Conservation (phyloP, 2,888 invertebrate species). For the Netelia fuscicornis region DNA sequence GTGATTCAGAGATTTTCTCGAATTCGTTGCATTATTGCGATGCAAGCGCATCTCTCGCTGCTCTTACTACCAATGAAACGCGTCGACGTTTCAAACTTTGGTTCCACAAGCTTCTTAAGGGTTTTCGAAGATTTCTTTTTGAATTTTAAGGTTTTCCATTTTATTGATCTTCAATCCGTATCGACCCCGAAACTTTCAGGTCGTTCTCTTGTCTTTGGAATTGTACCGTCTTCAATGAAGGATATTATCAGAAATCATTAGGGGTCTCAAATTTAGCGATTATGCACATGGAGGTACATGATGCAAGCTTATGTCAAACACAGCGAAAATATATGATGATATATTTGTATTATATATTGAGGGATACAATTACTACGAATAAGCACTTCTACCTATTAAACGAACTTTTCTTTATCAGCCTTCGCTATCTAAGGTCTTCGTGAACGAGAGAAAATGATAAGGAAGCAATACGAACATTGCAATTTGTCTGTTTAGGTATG, state of each 20-base stretch:
- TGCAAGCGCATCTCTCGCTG: neutral
- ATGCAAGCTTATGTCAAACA: neutral
- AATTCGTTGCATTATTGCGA: constrained; percentile 25
- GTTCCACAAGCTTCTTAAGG: neutral
- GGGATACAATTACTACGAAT: no score
- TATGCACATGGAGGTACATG: neutral
- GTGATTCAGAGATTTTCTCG: constrained; percentile 14
- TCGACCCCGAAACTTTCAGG: neutral
- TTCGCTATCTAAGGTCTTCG: no score
- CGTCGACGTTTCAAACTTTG: neutral
- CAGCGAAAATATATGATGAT: no score
- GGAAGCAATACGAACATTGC: no score
- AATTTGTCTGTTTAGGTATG: no score
- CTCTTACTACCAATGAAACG: neutral
- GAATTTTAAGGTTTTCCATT: neutral
- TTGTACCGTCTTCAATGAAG: neutral
- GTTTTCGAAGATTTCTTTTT: neutral
- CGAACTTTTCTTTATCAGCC: no score
- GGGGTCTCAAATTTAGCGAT: neutral
- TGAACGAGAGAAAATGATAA: no score
- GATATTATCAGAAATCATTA: neutral
- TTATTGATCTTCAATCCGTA: no score
- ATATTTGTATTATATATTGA: no score
- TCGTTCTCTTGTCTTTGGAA: neutral
- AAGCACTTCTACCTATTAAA: no score